Evolutionary conservation across 2,113 vertebrate species (phyloP).

Genomic region (Salminus brasiliensis): DNA sequence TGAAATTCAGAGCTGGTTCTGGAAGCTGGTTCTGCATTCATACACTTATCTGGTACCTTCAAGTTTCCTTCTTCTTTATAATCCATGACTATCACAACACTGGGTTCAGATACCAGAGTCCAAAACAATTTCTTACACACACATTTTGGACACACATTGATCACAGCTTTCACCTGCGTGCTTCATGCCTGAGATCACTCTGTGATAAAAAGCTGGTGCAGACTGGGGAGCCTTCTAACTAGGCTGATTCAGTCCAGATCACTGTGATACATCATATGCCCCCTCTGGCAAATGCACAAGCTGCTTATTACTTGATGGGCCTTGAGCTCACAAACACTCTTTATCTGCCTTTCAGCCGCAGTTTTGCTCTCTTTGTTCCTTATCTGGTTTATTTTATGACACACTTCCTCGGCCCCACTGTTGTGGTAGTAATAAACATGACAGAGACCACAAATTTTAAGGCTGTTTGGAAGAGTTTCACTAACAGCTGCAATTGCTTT

Average conservation of each 20-base stretch:
- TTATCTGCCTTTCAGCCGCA: slow-evolving; percentile 14
- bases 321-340: neutral
- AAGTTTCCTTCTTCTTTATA: no score
- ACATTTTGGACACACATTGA: neutral
- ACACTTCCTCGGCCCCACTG: slow-evolving; percentile 22
- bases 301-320: neutral
- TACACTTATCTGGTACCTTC: no score
- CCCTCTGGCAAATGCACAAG: slow-evolving; percentile 8
- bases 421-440: slow-evolving; percentile 23
- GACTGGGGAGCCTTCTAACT: neutral
- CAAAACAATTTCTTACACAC: neutral
- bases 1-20: no score
- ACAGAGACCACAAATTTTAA: slow-evolving; percentile 20
- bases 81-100: neutral
- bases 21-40: no score
- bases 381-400: slow-evolving; percentile 34
- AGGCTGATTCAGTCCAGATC: slow-evolving; percentile 59
- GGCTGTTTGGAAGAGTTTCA: neutral
- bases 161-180: slow-evolving; percentile 25
- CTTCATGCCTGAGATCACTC: slow-evolving; percentile 57
- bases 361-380: slow-evolving; percentile 13
- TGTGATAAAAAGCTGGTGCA: slow-evolving; percentile 3
- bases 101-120: neutral
- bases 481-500: slow-evolving; percentile 28
- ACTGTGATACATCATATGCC: slow-evolving; percentile 28